Evolutionary conservation across 2,888 invertebrate species (phyloP), one percentile per base, ranked within the genome.

Genomic region (Leucania comma): DNA sequence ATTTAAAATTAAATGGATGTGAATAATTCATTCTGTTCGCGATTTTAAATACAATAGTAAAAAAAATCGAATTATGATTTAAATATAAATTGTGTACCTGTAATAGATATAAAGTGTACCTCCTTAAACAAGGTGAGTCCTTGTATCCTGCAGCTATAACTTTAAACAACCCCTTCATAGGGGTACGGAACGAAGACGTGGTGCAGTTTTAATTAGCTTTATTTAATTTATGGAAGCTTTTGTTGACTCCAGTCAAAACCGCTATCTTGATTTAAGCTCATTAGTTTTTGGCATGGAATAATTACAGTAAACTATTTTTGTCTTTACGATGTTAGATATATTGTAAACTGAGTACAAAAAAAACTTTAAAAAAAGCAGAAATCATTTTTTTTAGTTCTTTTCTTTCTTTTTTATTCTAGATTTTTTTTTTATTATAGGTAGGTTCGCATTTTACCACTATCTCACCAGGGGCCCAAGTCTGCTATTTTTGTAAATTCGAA

Each of bases 141-240:
- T 20, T 51, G 24, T 57, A 22, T 26, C n/a, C 51, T 53, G 53
- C 5, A 66, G 74, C 48, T 24, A 67, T 67, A 74, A 80, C 48
- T 73, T 46, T 65, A 46, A 57, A 1, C 57, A 58, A 29, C 61
- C 79, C 79, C 53, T 58, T 22, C 29, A 10, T 29, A 72, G 32
- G 72, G 78, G 72, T 22, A n/a, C 50, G 53, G 22, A 24, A 71
- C 26, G 32, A 62, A 56, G 59, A 72, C 72, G 50, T 35, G 75
- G 72, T 72, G 72, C 75, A 78, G 50, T 78, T 72, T 63, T 62
- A 75, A 78, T 75, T 78, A 54, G 53, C 29, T 72, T 72, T 51
- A 22, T 51, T 50, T 72, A 50, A 75, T 63, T 72, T 54, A 78
- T 63, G 42, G 29, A 22, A 46, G 26, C 42, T 78, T 70, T 73